Evolutionary conservation across 2,888 invertebrate species (phyloP).

Genomic region (Hetaerina titia): DNA sequence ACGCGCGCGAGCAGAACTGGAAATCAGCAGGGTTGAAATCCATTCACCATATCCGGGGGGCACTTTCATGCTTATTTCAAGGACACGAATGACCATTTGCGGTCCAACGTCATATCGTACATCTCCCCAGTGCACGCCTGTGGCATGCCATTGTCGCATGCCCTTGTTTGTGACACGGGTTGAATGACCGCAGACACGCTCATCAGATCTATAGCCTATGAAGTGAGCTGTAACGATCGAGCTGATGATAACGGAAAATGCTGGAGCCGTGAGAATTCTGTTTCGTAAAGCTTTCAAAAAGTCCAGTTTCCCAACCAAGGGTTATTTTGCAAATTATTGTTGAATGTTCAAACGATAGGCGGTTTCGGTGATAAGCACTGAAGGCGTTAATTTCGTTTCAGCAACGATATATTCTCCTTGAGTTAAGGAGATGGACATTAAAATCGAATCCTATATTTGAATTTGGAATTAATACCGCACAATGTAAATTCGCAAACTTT

Average conservation of each 20-base stretch:
- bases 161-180: constrained; percentile 52
- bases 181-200: not conserved
- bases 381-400: too few relatives aligned
- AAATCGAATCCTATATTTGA: too few relatives aligned
- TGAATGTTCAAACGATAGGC: not conserved
- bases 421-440: too few relatives aligned
- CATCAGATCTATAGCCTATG: constrained; percentile 30
- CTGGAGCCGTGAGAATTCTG: not conserved
- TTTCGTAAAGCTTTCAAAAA: not conserved
- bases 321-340: not conserved
- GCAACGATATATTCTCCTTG: too few relatives aligned
- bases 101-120: constrained; percentile 60
- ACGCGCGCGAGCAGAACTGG: constrained; percentile 65
- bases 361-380: not conserved
- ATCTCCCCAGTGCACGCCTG: constrained; percentile 37
- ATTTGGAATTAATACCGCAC: too few relatives aligned
- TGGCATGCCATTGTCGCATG: constrained; percentile 40
- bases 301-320: not conserved
- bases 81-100: constrained; percentile 54
- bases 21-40: constrained; percentile 60
- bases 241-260: not conserved
- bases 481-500: too few relatives aligned
- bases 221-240: not conserved
- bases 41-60: constrained; percentile 65
- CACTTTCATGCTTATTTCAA: constrained; percentile 64